phyloP scores from a whole-genome alignment of 2,888 invertebrate species.

The Lamproptera curius region DNA sequence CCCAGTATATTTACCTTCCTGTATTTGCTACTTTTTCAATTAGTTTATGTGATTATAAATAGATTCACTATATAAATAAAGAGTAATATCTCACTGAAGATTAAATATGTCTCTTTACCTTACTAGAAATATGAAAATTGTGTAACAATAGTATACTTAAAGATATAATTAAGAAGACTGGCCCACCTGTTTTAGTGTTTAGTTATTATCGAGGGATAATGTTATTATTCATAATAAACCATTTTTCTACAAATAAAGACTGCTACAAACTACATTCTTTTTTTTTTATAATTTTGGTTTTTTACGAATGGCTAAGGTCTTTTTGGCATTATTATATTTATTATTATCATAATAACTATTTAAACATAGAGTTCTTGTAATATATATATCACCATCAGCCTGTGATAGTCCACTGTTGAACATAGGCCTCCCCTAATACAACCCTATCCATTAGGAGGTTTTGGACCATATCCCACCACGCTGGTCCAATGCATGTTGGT shows the following conservation, averaged over 20 bases:
- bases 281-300: too few relatives aligned
- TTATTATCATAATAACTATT: too few relatives aligned
- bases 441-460: too few relatives aligned
- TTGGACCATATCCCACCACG: too few relatives aligned
- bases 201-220: background rate
- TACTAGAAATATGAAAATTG: background rate
- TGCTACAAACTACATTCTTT: background rate
- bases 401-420: too few relatives aligned
- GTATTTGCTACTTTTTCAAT: background rate
- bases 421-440: too few relatives aligned
- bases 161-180: background rate
- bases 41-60: background rate
- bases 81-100: background rate
- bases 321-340: too few relatives aligned
- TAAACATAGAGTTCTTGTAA: too few relatives aligned
- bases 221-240: constrained; percentile 2
- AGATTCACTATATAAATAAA: background rate
- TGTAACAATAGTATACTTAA: background rate
- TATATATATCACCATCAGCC: too few relatives aligned
- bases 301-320: too few relatives aligned
- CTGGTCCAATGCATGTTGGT: too few relatives aligned
- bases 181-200: constrained; percentile 12
- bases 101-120: background rate
- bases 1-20: background rate
- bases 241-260: constrained; percentile 11